These are phyloP conservation scores for Conistra vaccinii DNA, from an alignment of 2,888 invertebrate genomes.

Conservation along the genomic window DNA sequence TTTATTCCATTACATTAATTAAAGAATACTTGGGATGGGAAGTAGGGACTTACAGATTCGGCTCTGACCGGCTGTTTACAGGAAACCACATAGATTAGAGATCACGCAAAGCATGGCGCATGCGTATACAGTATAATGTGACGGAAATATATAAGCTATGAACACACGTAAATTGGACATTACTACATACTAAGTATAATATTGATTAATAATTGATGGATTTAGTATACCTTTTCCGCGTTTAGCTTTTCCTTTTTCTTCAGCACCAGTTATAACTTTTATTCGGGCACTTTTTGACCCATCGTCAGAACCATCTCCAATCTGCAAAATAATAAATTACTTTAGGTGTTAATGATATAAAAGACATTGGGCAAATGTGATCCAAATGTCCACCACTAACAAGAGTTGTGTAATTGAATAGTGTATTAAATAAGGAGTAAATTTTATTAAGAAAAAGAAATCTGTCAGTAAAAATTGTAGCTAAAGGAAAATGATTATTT, in stretches of 20 bases:
- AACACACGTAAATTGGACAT: slow-evolving; percentile 80
- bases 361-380: neutral
- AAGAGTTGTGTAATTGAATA: neutral
- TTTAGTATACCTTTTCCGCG: slow-evolving; percentile 64
- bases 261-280: slow-evolving; percentile 78
- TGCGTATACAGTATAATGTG: slow-evolving; percentile 47
- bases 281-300: slow-evolving; percentile 75
- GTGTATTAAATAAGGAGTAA: too few species aligned
- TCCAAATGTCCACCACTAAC: neutral
- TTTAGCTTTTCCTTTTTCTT: slow-evolving; percentile 67
- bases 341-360: neutral
- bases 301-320: slow-evolving; percentile 80
- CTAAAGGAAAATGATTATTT: neutral
- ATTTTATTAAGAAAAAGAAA: too few species aligned
- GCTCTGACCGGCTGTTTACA: slow-evolving; percentile 2
- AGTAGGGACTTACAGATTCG: neutral
- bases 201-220: slow-evolving; percentile 22
- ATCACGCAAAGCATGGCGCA: slow-evolving; percentile 28
- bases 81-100: neutral
- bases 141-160: slow-evolving; percentile 80
- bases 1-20: neutral
- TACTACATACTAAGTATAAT: slow-evolving; percentile 12
- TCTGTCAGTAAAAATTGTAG: too few species aligned
- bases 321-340: slow-evolving; percentile 67
- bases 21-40: neutral